phyloP scores from a whole-genome alignment of 2,888 invertebrate species.

The Zaprionus bogoriensis region DNA sequence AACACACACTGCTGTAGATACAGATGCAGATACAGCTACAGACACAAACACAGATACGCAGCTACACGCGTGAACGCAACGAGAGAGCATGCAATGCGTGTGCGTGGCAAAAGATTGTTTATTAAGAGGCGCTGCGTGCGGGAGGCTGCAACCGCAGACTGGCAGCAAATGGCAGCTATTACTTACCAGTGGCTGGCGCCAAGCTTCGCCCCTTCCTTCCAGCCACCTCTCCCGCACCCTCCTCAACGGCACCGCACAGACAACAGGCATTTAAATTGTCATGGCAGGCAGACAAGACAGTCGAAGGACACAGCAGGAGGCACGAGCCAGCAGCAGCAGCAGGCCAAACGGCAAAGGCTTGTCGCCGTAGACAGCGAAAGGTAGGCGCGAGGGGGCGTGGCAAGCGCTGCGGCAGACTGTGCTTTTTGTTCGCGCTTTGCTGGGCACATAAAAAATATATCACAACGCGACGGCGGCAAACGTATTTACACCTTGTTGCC shows the following conservation, averaged over 20 bases:
- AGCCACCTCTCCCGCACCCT: slow-evolving; percentile 2
- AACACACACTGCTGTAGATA: neutral
- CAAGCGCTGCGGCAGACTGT: slow-evolving; percentile 25
- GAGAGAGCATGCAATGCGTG: slow-evolving; percentile 9
- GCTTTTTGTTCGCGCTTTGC: slow-evolving; percentile 42
- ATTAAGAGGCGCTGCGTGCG: slow-evolving; percentile 6
- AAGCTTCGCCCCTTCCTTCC: neutral
- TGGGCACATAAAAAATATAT: slow-evolving; percentile 53
- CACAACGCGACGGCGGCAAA: slow-evolving; percentile 31
- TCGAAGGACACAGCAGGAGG: too few relatives aligned
- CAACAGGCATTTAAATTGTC: slow-evolving; percentile 75
- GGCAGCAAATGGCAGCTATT: slow-evolving; percentile 64
- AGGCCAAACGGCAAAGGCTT: slow-evolving; percentile 50
- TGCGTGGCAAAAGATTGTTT: slow-evolving; percentile 2
- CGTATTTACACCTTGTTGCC: slow-evolving; percentile 76
- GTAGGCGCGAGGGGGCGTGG: slow-evolving; percentile 22
- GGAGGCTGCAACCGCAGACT: slow-evolving; percentile 54
- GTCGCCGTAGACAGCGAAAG: slow-evolving; percentile 28
- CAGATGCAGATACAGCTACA: neutral
- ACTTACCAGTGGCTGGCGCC: slow-evolving; percentile 45
- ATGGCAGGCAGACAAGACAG: slow-evolving; percentile 43
- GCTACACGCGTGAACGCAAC: neutral
- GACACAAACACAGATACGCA: too few relatives aligned
- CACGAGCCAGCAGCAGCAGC: slow-evolving; percentile 1
- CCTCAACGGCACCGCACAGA: slow-evolving; percentile 24